These are phyloP conservation scores for Galago senegalensis DNA, from an alignment of 2,797 vertebrate genomes.

Conservation along the genomic window DNA sequence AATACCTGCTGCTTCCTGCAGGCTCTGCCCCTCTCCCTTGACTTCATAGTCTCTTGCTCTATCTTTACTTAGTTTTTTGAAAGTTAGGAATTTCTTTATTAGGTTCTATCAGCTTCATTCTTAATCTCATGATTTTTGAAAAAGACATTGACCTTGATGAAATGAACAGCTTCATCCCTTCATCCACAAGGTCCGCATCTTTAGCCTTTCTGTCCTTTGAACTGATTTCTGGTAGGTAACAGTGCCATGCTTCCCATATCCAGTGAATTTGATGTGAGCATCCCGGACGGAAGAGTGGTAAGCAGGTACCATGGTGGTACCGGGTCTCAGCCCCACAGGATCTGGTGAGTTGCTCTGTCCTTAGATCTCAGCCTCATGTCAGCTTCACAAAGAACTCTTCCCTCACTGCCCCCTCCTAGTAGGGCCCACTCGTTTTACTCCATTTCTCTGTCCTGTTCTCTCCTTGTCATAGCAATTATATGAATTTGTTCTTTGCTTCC, in stretches of 20 bases:
- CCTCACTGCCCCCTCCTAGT: neutral
- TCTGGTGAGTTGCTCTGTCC: neutral
- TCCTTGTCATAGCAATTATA: neutral
- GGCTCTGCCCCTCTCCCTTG: neutral
- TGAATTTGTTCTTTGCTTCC: neutral
- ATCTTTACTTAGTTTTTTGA: neutral
- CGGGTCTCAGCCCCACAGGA: neutral
- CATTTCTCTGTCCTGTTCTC: neutral
- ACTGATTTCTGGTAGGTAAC: neutral
- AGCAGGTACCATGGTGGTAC: neutral
- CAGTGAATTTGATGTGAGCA: neutral
- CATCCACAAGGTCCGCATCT: neutral
- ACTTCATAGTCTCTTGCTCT: neutral
- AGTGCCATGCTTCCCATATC: neutral
- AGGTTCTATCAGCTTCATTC: neutral
- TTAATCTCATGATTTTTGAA: neutral
- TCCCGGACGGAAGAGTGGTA: neutral
- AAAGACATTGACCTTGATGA: neutral
- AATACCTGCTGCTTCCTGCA: neutral
- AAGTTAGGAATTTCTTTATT: neutral
- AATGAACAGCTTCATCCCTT: neutral
- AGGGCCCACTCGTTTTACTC: too few relatives aligned
- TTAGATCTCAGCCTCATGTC: neutral
- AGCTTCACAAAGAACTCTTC: neutral
- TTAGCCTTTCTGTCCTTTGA: neutral